Percentiles rank a stretch among this genome's conserved stretches.
Conservation (phyloP, 2,888 invertebrate genomes). For the Brachynemurus nebulosus region DNA sequence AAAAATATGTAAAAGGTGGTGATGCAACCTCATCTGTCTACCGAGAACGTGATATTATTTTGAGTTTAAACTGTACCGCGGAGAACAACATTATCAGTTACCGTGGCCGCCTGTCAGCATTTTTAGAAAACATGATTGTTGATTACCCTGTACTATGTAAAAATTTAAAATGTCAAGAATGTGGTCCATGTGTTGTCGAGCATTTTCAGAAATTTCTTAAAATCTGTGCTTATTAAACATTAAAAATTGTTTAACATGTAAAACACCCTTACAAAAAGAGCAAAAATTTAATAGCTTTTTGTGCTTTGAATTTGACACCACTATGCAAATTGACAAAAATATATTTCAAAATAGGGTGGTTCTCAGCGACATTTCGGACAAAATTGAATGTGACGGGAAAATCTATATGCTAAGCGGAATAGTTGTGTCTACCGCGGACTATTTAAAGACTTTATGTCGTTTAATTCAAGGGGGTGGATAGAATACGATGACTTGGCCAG, state of each 20-base stretch:
- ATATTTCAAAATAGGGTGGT: no score
- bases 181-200: neutral
- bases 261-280: neutral
- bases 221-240: neutral
- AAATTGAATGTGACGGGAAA: no score
- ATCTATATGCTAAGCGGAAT: no score
- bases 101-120: neutral
- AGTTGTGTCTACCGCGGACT: neutral
- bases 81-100: neutral
- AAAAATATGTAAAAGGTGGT: neutral
- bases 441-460: neutral
- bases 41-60: neutral
- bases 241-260: neutral
- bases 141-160: neutral
- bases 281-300: no score
- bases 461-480: neutral
- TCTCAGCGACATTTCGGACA: no score
- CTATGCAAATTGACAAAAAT: no score
- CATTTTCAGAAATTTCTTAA: neutral
- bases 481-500: neutral
- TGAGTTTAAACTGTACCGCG: neutral
- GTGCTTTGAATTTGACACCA: no score
- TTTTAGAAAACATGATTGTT: neutral
- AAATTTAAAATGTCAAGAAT: neutral
- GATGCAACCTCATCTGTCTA: neutral